These are phyloP conservation scores for Oasisia sp. DNA, from an alignment of 2,888 invertebrate genomes.

Conservation along the genomic window DNA sequence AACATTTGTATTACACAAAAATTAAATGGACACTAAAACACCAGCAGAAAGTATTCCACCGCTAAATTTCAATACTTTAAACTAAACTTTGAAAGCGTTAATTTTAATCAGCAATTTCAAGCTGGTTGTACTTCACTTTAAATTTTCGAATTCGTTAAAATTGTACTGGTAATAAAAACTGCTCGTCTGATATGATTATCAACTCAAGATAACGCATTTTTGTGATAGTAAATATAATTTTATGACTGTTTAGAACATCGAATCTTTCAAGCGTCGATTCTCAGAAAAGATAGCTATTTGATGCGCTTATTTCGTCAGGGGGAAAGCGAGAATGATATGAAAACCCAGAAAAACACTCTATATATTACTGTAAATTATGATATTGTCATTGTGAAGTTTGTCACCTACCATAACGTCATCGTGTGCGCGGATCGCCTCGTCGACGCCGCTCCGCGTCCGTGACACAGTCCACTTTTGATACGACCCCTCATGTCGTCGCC, in stretches of 20 bases:
- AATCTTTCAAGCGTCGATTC: no score
- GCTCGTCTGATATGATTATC: neutral
- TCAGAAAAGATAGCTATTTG: no score
- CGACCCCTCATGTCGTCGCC: neutral
- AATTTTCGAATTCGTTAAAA: neutral
- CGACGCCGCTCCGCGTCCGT: neutral
- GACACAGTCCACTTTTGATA: slow-evolving; percentile 13
- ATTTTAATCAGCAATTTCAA: neutral
- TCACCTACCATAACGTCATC: neutral
- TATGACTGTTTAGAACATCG: no score
- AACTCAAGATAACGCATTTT: neutral
- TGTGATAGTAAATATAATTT: no score
- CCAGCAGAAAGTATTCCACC: neutral
- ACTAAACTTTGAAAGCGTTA: neutral
- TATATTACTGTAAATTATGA: neutral
- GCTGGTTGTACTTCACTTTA: neutral
- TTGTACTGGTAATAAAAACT: neutral
- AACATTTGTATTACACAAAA: neutral
- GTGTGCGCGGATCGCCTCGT: neutral
- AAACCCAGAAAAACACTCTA: neutral
- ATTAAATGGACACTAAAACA: neutral
- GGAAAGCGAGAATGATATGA: neutral
- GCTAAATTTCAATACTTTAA: neutral
- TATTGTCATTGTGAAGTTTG: neutral
- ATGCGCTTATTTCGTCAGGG: no score